phyloP scores from a whole-genome alignment of 2,797 vertebrate genomes.

The Artibeus jamaicensis region DNA sequence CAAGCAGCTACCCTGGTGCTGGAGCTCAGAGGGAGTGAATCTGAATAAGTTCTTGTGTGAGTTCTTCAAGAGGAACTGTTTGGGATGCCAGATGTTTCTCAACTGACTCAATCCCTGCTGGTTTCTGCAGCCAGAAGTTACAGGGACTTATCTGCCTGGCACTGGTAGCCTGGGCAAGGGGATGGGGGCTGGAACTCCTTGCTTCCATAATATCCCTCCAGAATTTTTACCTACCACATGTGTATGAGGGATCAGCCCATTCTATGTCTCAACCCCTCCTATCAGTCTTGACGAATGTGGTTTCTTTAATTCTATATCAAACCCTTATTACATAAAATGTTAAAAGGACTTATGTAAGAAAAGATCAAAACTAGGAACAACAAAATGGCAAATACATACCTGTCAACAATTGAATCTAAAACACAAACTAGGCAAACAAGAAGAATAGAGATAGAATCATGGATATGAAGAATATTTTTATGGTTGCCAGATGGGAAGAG shows the following conservation, averaged over 20 bases:
- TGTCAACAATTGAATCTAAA: background rate
- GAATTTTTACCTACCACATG: background rate
- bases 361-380: background rate
- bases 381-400: background rate
- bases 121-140: background rate
- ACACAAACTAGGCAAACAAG: background rate
- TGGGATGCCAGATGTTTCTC: background rate
- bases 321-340: background rate
- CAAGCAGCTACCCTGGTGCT: background rate
- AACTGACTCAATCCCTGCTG: background rate
- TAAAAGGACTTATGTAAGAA: background rate
- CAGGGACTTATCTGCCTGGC: background rate
- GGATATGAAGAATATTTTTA: background rate
- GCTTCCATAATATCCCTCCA: background rate
- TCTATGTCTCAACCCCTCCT: background rate
- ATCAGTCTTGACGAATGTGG: background rate
- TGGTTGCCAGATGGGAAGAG: background rate
- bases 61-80: background rate
- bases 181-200: background rate
- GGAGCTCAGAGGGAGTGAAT: background rate
- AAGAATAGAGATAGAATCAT: background rate
- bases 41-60: background rate
- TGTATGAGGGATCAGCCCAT: background rate
- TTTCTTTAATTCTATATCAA: background rate
- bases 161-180: background rate